Base-by-base conservation (phyloP, 2,888 invertebrate species). In the Pyralis farinalis region DNA sequence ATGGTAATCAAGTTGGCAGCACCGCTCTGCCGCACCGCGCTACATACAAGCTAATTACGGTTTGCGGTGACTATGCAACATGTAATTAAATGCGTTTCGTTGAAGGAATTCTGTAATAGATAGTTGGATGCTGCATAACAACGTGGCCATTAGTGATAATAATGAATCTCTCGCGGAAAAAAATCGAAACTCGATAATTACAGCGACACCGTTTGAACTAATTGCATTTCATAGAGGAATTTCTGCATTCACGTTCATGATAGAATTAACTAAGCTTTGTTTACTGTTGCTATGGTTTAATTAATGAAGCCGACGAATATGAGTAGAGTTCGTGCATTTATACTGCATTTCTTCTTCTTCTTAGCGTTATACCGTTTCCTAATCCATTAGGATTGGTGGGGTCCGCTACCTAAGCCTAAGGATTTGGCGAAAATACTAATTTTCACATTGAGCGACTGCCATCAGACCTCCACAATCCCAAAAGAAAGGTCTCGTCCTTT, bases 201-300 rank as follows among this genome's bases (percentile, higher is more conserved):
- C n/a, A 16, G 16, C 32, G 43, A 45, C 37, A 45, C 44, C 28
- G 42, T 40, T 46, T 31, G 11, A 20, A 37, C 37, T 37, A 37
- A 37, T 31, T 37, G 37, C 22, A 30, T 22, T 21, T 31, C 12
- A 12, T 20, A n/a, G 6, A 37, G 7, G 2, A 30, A 30, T 30
- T 36, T n/a, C 2, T 12, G 34, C 1, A 25, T 35, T 11, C 11
- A 12, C 12, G 9, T 20, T 22, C 7, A 28, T 29, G 28, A 3
- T 16, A 4, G 4, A 16, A 4, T 16, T 16, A 16, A 3, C 16
- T 16, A 16, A 16, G n/a, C n/a, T n/a, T n/a, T n/a, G n/a, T n/a
- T n/a, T n/a, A n/a, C n/a, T n/a, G n/a, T n/a, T n/a, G n/a, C n/a
- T n/a, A n/a, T n/a, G n/a, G 21, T 21, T 21, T 4, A 5, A 7